These are phyloP conservation scores for Equus quagga DNA, from an alignment of 2,113 vertebrate genomes.

Conservation along the genomic window DNA sequence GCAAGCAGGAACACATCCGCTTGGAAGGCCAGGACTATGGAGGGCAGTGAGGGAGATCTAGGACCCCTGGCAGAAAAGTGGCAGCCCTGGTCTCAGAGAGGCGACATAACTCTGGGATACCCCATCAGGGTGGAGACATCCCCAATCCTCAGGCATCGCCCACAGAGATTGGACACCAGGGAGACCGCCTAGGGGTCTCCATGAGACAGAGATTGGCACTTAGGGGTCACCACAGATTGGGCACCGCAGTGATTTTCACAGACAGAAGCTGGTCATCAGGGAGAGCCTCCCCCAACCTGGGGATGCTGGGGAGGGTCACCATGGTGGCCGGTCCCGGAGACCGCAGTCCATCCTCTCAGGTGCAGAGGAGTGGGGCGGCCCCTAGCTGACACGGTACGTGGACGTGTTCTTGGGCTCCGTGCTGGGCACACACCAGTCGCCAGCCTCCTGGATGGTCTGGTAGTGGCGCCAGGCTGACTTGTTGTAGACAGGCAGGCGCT, in stretches of 20 bases:
- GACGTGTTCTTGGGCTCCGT: conserved; percentile 95
- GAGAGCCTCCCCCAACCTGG: background rate
- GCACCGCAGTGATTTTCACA: background rate
- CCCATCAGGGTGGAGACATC: background rate
- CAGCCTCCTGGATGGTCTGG: conserved; percentile 93
- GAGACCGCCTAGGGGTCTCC: background rate
- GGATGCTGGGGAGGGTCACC: background rate
- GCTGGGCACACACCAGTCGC: conserved; percentile 97
- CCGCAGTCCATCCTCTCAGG: background rate
- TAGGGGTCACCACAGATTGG: conserved; percentile 34
- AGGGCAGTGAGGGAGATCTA: background rate
- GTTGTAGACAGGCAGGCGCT: conserved; percentile 96
- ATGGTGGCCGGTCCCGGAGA: background rate
- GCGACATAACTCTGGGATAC: background rate
- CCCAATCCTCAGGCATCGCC: background rate
- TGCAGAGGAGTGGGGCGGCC: background rate
- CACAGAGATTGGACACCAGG: background rate
- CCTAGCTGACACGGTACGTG: conserved; percentile 89
- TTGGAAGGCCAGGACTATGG: background rate
- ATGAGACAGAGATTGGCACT: conserved; percentile 65
- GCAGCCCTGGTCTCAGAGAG: background rate
- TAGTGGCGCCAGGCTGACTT: conserved; percentile 97
- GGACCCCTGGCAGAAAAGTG: conserved; percentile 4
- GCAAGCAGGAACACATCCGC: background rate
- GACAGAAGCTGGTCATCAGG: conserved; percentile 47